Evolutionary conservation across 1,140 invertebrate genomes (phyloP).

Genomic region (Magallana angulata): DNA sequence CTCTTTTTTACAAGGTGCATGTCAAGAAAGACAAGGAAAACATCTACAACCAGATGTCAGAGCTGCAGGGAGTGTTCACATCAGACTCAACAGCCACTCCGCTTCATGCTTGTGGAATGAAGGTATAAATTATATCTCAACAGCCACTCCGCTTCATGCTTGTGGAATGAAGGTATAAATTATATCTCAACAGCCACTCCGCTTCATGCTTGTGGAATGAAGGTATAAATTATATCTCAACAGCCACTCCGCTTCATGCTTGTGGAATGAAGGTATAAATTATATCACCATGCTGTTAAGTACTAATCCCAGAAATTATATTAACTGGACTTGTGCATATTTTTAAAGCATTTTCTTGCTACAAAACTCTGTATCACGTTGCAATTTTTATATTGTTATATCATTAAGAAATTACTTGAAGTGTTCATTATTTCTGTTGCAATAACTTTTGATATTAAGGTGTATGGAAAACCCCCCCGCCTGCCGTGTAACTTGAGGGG

Average conservation of each 20-base stretch:
- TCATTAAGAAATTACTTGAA: too few species aligned
- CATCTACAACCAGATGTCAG: conserved; percentile 68
- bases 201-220: conserved; percentile 67
- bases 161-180: conserved; percentile 28
- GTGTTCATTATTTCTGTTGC: too few species aligned
- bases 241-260: conserved; percentile 70
- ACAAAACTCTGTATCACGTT: too few species aligned
- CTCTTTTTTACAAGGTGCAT: conserved; percentile 66
- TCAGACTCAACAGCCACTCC: conserved; percentile 64
- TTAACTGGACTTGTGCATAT: too few species aligned
- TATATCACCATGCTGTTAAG: too few species aligned
- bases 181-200: conserved; percentile 58
- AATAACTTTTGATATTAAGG: neutral
- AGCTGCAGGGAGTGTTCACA: conserved; percentile 65
- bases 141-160: conserved; percentile 70
- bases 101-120: conserved; percentile 67
- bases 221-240: conserved; percentile 22
- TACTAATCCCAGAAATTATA: too few species aligned
- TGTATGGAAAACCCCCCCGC: conserved; percentile 5
- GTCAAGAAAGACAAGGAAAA: conserved; percentile 62
- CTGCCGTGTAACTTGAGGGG: neutral
- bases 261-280: conserved; percentile 24
- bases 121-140: conserved; percentile 22
- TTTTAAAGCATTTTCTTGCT: too few species aligned
- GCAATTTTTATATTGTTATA: too few species aligned